Conservation (phyloP, 1,140 invertebrate species). For the Apis dorsata region DNA sequence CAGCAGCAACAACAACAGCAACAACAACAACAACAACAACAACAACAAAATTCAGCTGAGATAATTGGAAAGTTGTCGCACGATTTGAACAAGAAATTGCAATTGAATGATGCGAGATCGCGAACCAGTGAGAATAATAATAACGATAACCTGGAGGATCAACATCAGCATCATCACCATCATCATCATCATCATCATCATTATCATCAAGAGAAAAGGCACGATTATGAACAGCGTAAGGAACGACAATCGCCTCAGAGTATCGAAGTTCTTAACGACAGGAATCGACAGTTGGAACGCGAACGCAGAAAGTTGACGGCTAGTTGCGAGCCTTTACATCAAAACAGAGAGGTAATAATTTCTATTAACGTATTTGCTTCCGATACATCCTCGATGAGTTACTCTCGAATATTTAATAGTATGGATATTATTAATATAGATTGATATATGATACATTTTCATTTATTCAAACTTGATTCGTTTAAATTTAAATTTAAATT, state of each 20-base stretch:
- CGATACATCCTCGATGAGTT: slow-evolving; percentile 7
- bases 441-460: too few relatives aligned
- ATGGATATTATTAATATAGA: neutral
- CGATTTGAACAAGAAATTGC: slow-evolving; percentile 75
- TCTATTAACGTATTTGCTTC: neutral
- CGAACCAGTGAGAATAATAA: slow-evolving; percentile 65
- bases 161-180: slow-evolving; percentile 61
- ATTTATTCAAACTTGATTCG: too few relatives aligned
- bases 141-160: slow-evolving; percentile 72
- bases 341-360: slow-evolving; percentile 62
- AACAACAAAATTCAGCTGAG: slow-evolving; percentile 62
- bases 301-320: slow-evolving; percentile 74
- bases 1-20: slow-evolving; percentile 43
- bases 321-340: slow-evolving; percentile 70
- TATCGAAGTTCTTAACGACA: slow-evolving; percentile 74
- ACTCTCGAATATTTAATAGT: neutral
- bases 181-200: slow-evolving; percentile 42
- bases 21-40: slow-evolving; percentile 40
- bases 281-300: slow-evolving; percentile 74
- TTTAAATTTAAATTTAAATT: too few relatives aligned
- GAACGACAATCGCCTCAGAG: slow-evolving; percentile 76
- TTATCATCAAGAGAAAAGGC: slow-evolving; percentile 60
- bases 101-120: slow-evolving; percentile 69
- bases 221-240: slow-evolving; percentile 63
- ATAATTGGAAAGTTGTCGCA: slow-evolving; percentile 68